phyloP scores from a whole-genome alignment of 2,113 vertebrate species.

The Ibidorhyncha struthersii region DNA sequence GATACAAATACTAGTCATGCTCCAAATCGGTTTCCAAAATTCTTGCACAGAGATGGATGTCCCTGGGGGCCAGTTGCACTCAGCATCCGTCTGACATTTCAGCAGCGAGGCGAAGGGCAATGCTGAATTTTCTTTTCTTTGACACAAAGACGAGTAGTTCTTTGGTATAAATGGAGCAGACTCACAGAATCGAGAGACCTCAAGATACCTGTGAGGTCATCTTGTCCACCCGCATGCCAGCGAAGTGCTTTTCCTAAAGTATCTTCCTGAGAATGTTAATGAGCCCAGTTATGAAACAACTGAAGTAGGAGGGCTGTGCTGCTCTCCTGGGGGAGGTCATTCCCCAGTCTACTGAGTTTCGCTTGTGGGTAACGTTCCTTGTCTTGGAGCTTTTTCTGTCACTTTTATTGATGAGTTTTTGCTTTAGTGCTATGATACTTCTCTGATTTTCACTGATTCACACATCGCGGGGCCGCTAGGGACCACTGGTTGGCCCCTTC shows the following conservation, averaged over 20 bases:
- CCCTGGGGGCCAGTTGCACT: background rate
- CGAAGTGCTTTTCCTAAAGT: background rate
- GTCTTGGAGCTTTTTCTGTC: background rate
- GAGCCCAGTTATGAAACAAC: background rate
- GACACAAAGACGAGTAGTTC: background rate
- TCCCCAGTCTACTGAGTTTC: background rate
- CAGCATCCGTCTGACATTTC: background rate
- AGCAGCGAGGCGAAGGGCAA: background rate
- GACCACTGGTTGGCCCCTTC: background rate
- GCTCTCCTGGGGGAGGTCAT: background rate
- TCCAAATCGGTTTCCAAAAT: background rate
- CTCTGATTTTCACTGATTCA: background rate
- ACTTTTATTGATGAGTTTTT: slow-evolving; percentile 4
- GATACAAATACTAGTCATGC: background rate
- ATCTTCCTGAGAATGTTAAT: background rate
- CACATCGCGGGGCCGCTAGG: background rate
- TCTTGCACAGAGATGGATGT: background rate
- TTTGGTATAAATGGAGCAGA: background rate
- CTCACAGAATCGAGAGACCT: background rate
- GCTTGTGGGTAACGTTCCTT: background rate
- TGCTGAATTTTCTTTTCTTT: background rate
- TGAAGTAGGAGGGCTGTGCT: background rate
- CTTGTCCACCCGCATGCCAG: background rate
- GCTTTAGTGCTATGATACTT: background rate
- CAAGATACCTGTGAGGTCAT: background rate